Percentiles rank a stretch among this genome's conserved stretches.
These are phyloP conservation scores for Cacoxenus indagator DNA, from an alignment of 2,888 invertebrate genomes.

Conservation along the genomic window DNA sequence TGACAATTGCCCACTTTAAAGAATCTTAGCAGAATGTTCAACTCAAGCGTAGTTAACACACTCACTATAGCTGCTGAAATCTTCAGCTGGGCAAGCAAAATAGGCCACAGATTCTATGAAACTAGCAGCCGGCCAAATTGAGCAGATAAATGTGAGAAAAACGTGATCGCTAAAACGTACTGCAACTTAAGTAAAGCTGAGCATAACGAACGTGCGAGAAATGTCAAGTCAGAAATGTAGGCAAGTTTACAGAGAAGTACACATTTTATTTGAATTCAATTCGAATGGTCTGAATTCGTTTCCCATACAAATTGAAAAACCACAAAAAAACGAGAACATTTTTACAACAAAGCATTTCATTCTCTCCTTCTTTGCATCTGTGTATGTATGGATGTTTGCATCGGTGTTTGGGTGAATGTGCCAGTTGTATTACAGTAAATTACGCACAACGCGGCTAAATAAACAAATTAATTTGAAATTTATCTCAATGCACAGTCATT, in stretches of 20 bases:
- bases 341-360: neutral
- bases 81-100: neutral
- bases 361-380: neutral
- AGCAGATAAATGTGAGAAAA: constrained; percentile 4
- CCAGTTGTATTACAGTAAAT: neutral
- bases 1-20: no score
- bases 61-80: no score
- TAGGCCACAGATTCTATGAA: neutral
- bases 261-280: neutral
- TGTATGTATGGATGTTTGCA: neutral
- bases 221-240: neutral
- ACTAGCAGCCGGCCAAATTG: neutral
- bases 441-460: neutral
- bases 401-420: neutral
- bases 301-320: neutral
- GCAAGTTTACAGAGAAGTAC: neutral
- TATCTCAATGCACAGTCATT: constrained; percentile 4
- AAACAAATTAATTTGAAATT: constrained; percentile 15
- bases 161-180: neutral
- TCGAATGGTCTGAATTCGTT: neutral
- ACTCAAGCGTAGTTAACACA: no score
- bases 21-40: no score
- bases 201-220: neutral
- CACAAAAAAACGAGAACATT: neutral
- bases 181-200: neutral